Evolutionary conservation across 2,113 vertebrate genomes (phyloP).

Genomic region (Peucedramus taeniatus): DNA sequence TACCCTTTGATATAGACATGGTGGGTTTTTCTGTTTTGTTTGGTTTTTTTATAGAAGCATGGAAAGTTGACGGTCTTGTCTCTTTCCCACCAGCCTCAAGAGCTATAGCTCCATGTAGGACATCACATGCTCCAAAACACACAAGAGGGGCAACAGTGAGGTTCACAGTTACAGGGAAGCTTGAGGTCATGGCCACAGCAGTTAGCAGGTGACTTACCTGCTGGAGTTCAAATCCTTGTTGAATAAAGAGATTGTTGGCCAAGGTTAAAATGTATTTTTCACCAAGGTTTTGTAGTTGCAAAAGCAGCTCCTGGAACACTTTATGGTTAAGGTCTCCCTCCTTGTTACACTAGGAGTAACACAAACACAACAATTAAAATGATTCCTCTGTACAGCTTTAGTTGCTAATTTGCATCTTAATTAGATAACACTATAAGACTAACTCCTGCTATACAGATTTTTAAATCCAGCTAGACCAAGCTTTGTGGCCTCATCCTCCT

Average conservation of each 20-base stretch:
- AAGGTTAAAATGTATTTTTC: slow-evolving; percentile 41
- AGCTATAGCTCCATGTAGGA: not conserved
- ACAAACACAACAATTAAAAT: not conserved
- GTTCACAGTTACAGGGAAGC: not conserved
- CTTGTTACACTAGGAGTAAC: not conserved
- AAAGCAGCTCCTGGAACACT: slow-evolving; percentile 62
- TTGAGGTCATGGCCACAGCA: not conserved
- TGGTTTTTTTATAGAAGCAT: not conserved
- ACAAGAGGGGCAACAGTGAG: rapidly evolving
- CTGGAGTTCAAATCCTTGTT: slow-evolving; percentile 27
- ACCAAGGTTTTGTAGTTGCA: slow-evolving; percentile 54
- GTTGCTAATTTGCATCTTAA: not conserved
- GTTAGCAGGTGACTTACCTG: slow-evolving; percentile 12
- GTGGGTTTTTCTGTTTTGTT: not conserved
- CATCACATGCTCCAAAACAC: not conserved
- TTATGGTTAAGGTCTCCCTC: slow-evolving; percentile 10
- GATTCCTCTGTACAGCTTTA: not conserved
- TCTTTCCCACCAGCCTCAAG: not conserved
- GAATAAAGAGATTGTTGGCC: slow-evolving; percentile 69
- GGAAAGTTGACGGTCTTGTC: not conserved
- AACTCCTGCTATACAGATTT: not conserved
- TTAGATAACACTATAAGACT: not conserved
- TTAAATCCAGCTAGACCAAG: not conserved
- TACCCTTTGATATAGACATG: not conserved
- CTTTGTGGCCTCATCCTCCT: not conserved